Base-by-base conservation (phyloP, 2,888 invertebrate species). In the Scaeva pyrastri region DNA sequence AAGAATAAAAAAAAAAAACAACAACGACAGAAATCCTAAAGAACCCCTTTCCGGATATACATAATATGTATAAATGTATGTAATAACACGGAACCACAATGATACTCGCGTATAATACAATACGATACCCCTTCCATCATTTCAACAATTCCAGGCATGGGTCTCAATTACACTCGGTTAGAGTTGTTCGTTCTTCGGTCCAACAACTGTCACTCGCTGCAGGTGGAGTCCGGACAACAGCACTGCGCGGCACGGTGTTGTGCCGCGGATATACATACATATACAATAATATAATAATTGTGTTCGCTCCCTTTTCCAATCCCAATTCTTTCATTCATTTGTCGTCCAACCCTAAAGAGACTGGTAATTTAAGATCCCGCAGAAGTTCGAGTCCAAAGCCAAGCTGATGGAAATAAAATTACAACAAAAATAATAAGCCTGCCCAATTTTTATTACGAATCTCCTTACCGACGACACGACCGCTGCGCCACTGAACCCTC, bases 191-290 rank as follows among this genome's bases (percentile, higher is more conserved):
- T 31, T 31, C 31, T 31, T 26, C 26, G 26, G 64, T 74, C 74
- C 86, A 82, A 86, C 86, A 82, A 86, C 86, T 86, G 86, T 86
- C 82, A 86, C 64, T 86, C 8, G 31, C 77, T 71, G 86, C 86
- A 86, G 86, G 86, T 86, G 86, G 86, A 86, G 82, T 86, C 70
- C 76, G 41, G 26, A 16, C 5, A 23, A 70, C 81, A 62, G 19
- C 16, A n/a, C 36, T n/a, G n/a, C n/a, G n/a, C n/a, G n/a, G 31
- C 6, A 31, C 31, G 31, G 31, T 6, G 26, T 2, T 26, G 26
- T n/a, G n/a, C n/a, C n/a, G 26, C 31, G 31, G 6, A 31, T 31
- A 31, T 31, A 4, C 8, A 31, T 5, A 26, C 7, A 26, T 4
- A 8, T 0, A 31, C 31, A 31, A 19, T 60, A 36, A 16, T 39